Conservation (phyloP, 2,113 vertebrate species). For the Oenanthe oenanthe region DNA sequence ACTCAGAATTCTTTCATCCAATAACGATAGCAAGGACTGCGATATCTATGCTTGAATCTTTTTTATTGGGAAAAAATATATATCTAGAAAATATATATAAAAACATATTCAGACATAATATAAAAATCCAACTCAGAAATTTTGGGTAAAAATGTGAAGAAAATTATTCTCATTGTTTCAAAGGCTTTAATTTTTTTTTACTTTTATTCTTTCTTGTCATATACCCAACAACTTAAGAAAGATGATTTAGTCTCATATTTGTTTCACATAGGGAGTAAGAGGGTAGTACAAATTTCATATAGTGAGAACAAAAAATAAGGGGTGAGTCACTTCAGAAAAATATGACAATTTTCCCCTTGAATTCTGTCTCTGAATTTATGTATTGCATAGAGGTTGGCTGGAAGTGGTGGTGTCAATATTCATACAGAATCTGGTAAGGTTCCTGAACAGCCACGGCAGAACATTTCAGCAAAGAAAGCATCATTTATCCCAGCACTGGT, state of each 20-base stretch:
- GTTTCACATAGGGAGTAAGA: background rate
- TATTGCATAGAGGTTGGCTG: background rate
- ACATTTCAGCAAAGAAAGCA: background rate
- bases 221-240: background rate
- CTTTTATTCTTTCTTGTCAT: background rate
- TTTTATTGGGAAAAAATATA: background rate
- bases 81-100: background rate
- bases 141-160: background rate
- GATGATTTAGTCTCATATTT: background rate
- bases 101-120: background rate
- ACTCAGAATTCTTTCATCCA: background rate
- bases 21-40: background rate
- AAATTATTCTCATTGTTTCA: background rate
- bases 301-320: background rate
- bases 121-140: background rate
- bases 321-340: background rate
- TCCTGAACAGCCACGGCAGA: background rate
- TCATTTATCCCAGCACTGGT: background rate
- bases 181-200: background rate
- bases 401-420: background rate
- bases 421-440: background rate
- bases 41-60: background rate
- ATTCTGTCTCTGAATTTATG: background rate
- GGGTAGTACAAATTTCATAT: background rate
- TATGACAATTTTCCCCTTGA: background rate